Base-by-base conservation (phyloP, 2,113 vertebrate species). In the Madoqua kirkii region DNA sequence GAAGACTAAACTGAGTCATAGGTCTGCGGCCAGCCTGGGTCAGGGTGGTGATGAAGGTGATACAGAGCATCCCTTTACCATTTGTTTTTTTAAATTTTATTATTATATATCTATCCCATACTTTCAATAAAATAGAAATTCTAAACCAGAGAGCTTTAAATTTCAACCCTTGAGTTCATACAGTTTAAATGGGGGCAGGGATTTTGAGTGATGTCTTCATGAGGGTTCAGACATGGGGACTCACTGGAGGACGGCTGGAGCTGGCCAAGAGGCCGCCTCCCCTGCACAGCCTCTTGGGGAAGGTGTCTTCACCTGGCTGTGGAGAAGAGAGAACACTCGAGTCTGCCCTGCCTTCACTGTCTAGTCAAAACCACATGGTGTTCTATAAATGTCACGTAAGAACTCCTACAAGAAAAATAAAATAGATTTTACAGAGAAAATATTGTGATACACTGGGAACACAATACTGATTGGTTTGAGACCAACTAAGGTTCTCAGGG, bases 11-110 rank as follows among this genome's bases (percentile, higher is more conserved):
- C 2, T 76, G 92, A 87, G 9, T 82, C 31, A 52, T 25, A 57
- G 3, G 6, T 8, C n/a, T 62, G 7, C 31, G 9, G 10, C 54
- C 50, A 27, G 29, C 2, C 6, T 15, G 3, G 5, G 3, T n/a
- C 1, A 7, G 9, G 54, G 40, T 40, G 40, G 40, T 23, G 45
- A 11, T 67, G 16, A 76, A 45, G 12, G 8, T 59, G 59, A 74
- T 79, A 76, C 40, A 82, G 16, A 89, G 25, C 5, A 94, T 79
- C 25, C 36, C 45, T 91, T 55, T 52, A 31, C 14, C 57, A 1
- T 59, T 90, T 81, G 27, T 31, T 62, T 25, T 62, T 31, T 60
- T 9, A 10, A 62, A 45, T 48, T 64, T 54, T 43, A 81, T 83
- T 3, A 52, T 50, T 48, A 29, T 45, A 57, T 82, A 82, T 86